These are phyloP conservation scores for Drosophila leontia DNA, from an alignment of 1,140 invertebrate species.

Conservation along the genomic window DNA sequence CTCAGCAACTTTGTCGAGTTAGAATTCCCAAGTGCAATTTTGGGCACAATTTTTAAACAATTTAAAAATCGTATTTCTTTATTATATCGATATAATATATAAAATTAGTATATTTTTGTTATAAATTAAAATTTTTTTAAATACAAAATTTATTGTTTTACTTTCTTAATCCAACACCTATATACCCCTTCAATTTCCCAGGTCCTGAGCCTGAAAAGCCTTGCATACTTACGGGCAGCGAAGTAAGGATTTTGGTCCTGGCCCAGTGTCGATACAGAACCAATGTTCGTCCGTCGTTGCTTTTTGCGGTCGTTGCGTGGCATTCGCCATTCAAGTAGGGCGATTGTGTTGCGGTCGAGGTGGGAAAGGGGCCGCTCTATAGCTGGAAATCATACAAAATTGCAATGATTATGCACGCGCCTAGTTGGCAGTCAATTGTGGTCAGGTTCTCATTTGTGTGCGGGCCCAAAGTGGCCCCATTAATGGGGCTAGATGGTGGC, in stretches of 20 bases:
- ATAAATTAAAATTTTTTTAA: no score
- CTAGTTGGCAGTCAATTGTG: slow-evolving; percentile 78
- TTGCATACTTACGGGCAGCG: slow-evolving; percentile 61
- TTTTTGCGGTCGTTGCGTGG: slow-evolving; percentile 43
- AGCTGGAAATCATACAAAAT: slow-evolving; percentile 68
- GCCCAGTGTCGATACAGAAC: slow-evolving; percentile 28
- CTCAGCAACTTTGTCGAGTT: not conserved
- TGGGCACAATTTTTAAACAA: no score
- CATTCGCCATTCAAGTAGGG: slow-evolving; percentile 55
- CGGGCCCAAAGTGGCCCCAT: slow-evolving; percentile 58
- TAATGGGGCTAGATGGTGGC: slow-evolving; percentile 36
- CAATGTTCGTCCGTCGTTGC: slow-evolving; percentile 40
- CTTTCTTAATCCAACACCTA: not conserved
- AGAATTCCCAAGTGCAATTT: not conserved
- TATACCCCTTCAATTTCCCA: not conserved
- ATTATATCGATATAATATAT: no score
- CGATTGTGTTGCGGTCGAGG: slow-evolving; percentile 22
- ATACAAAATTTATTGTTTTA: no score
- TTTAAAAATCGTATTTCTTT: no score
- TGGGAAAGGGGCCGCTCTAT: not conserved
- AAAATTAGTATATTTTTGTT: no score
- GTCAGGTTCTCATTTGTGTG: slow-evolving; percentile 57
- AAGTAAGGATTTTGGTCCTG: slow-evolving; percentile 23
- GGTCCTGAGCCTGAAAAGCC: slow-evolving; percentile 53
- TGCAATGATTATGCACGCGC: slow-evolving; percentile 77